These are phyloP conservation scores for Delia radicum DNA, from an alignment of 1,140 invertebrate species.

Conservation along the genomic window DNA sequence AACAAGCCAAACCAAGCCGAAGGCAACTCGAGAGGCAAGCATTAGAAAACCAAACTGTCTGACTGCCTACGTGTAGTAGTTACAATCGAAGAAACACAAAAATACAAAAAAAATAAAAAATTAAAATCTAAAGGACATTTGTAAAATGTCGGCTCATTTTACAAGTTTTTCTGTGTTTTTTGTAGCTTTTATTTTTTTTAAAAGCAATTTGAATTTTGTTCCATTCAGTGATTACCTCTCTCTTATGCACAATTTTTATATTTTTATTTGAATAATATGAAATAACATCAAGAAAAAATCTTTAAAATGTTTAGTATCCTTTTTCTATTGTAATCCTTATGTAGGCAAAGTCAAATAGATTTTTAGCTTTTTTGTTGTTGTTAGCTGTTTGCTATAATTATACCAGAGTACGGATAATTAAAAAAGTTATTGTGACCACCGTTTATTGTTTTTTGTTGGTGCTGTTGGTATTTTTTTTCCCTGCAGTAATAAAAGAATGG, in stretches of 20 bases:
- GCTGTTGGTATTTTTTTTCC: background rate
- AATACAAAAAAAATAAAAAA: background rate
- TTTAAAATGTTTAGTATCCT: background rate
- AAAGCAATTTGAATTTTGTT: slow-evolving; percentile 18
- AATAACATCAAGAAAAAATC: background rate
- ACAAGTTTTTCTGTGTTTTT: background rate
- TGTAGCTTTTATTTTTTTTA: background rate
- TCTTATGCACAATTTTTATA: background rate
- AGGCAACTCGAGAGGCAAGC: background rate
- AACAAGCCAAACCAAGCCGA: background rate
- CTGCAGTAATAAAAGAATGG: background rate
- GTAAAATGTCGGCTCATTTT: slow-evolving; percentile 16
- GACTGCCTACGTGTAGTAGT: background rate
- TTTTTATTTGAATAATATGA: background rate
- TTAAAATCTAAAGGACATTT: background rate
- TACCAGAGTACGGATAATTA: slow-evolving; percentile 6
- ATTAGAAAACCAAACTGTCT: background rate
- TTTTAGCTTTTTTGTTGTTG: background rate
- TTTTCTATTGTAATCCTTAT: slow-evolving; percentile 6
- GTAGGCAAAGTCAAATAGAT: slow-evolving; percentile 13
- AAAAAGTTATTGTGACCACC: slow-evolving; percentile 19
- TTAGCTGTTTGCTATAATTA: slow-evolving; percentile 1
- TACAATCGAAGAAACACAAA: background rate
- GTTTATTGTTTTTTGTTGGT: background rate
- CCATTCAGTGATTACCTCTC: slow-evolving; percentile 22